These are phyloP conservation scores for Nemurella pictetii DNA, from an alignment of 2,888 invertebrate genomes.

Conservation along the genomic window DNA sequence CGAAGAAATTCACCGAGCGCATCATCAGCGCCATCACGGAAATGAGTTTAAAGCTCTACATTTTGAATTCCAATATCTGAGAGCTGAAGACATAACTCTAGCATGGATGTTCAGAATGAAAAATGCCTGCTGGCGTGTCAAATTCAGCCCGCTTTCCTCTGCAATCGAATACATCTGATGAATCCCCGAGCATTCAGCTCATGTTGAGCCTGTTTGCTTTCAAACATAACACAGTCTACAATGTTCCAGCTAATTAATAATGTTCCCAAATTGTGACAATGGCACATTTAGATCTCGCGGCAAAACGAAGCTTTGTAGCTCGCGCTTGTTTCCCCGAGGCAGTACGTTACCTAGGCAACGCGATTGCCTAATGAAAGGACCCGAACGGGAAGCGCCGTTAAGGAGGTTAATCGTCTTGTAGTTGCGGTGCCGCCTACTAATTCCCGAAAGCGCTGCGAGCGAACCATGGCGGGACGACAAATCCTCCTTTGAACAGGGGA, in stretches of 20 bases:
- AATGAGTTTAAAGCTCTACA: too few species aligned
- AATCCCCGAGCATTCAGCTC: too few species aligned
- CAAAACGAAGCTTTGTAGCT: not conserved
- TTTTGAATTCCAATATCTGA: too few species aligned
- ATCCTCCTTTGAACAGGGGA: not conserved
- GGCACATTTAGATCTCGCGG: not conserved
- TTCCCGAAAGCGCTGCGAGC: not conserved
- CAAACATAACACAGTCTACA: too few species aligned
- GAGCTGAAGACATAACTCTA: too few species aligned
- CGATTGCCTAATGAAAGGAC: not conserved
- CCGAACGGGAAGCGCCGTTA: not conserved
- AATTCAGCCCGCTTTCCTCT: too few species aligned
- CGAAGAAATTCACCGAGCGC: too few species aligned
- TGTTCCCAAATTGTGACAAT: not conserved
- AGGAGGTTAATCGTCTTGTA: not conserved
- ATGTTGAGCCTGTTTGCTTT: too few species aligned
- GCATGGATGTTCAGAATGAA: too few species aligned
- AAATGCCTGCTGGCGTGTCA: too few species aligned
- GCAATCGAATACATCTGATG: too few species aligned
- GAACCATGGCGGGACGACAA: not conserved
- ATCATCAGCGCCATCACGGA: too few species aligned
- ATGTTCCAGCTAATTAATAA: not conserved
- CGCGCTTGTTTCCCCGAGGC: not conserved
- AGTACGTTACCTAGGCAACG: not conserved
- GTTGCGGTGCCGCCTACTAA: not conserved